Evolutionary conservation across 2,797 vertebrate species (phyloP).

Genomic region (Neosilurus hyrtlii): DNA sequence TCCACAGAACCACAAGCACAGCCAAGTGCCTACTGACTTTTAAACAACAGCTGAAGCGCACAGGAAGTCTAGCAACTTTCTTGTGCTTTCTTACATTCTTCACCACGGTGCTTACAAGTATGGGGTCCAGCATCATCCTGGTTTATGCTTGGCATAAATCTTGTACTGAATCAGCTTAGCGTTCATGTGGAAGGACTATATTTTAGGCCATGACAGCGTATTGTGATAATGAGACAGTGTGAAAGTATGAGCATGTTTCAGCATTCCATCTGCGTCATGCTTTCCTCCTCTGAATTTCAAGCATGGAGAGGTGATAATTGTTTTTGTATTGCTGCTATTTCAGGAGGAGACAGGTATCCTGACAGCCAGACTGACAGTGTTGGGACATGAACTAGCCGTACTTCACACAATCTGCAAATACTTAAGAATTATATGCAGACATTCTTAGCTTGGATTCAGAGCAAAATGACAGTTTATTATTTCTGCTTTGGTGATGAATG

Average conservation of each 20-base stretch:
- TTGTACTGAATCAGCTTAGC: neutral
- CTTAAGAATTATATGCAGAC: slow-evolving; percentile 18
- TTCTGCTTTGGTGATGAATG: slow-evolving; percentile 41
- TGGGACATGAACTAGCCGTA: slow-evolving; percentile 22
- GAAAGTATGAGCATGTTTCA: slow-evolving; percentile 29
- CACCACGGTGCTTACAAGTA: slow-evolving; percentile 24
- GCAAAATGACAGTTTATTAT: slow-evolving; percentile 28
- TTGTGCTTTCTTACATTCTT: slow-evolving; percentile 29
- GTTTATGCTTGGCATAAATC: neutral
- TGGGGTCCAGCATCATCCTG: neutral
- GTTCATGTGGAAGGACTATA: neutral
- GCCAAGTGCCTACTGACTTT: slow-evolving; percentile 60
- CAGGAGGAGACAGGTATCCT: slow-evolving; percentile 54
- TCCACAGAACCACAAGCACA: slow-evolving; percentile 51
- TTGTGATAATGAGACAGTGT: slow-evolving; percentile 21
- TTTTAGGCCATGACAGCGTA: slow-evolving; percentile 9
- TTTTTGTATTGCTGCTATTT: slow-evolving; percentile 58
- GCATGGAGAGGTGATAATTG: slow-evolving; percentile 65
- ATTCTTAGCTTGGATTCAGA: neutral
- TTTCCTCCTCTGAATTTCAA: slow-evolving; percentile 37
- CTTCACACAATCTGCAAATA: neutral
- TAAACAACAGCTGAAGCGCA: slow-evolving; percentile 59
- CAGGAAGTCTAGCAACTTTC: slow-evolving; percentile 62
- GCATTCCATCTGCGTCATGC: slow-evolving; percentile 52
- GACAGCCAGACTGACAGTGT: slow-evolving; percentile 32